Evolutionary conservation across 2,797 vertebrate genomes (phyloP).

Genomic region (Labeo calbasu): DNA sequence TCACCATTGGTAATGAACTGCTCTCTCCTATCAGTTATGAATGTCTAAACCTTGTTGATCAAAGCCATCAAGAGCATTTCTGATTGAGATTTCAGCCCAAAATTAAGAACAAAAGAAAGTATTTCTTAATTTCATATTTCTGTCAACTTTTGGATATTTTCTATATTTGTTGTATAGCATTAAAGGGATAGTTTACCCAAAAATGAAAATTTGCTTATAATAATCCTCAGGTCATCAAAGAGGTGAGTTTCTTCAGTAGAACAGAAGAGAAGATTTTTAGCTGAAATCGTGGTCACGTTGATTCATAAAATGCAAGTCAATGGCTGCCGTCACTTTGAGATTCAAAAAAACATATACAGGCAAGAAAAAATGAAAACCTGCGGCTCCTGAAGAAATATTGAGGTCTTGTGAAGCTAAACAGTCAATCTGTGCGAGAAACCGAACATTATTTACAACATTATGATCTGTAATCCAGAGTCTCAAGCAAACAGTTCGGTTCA

Average conservation of each 20-base stretch:
- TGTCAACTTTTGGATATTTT: not conserved
- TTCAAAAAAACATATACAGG: too few relatives aligned
- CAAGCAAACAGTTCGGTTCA: too few relatives aligned
- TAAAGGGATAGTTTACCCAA: not conserved
- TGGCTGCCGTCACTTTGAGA: too few relatives aligned
- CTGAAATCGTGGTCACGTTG: too few relatives aligned
- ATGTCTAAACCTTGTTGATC: not conserved
- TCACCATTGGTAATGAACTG: constrained; percentile 87
- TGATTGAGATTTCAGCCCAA: not conserved
- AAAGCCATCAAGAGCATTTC: not conserved
- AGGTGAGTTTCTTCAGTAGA: too few relatives aligned
- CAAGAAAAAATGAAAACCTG: too few relatives aligned
- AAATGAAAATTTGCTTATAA: not conserved
- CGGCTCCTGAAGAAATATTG: too few relatives aligned
- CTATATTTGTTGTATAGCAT: not conserved
- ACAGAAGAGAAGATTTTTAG: too few relatives aligned
- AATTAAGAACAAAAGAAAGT: not conserved
- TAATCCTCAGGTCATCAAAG: too few relatives aligned
- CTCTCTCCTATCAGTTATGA: not conserved
- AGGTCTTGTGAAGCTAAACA: not conserved
- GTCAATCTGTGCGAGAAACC: too few relatives aligned
- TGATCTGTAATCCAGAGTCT: too few relatives aligned
- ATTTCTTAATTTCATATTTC: not conserved
- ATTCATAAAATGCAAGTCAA: too few relatives aligned
- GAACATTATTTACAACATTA: not conserved